These are phyloP conservation scores for Pseudoatta argentina DNA, from an alignment of 1,140 invertebrate genomes.

Conservation along the genomic window DNA sequence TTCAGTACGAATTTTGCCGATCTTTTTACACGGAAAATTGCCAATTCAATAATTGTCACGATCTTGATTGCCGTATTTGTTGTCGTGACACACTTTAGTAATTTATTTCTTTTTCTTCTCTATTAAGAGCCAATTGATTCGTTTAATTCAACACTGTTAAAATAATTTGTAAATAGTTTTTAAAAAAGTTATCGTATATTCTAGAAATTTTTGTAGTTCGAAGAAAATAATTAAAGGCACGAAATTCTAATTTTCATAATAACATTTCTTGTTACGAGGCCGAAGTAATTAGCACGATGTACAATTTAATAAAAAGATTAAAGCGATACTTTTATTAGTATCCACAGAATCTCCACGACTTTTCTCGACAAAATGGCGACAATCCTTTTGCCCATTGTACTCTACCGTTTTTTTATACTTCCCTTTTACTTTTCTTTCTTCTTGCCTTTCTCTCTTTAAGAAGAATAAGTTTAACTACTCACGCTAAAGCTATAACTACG, in stretches of 20 bases:
- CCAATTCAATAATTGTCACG: constrained; percentile 20
- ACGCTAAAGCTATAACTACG: constrained; percentile 99
- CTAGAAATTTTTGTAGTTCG: background rate
- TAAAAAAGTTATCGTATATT: background rate
- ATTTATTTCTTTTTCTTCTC: background rate
- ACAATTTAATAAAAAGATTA: constrained; percentile 30
- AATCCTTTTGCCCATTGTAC: constrained; percentile 19
- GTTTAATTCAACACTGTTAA: background rate
- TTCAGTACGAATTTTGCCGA: constrained; percentile 21
- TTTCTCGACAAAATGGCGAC: constrained; percentile 25
- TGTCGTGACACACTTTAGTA: background rate
- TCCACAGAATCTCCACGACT: background rate
- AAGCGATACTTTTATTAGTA: background rate
- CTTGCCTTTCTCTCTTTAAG: constrained; percentile 64
- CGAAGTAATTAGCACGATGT: constrained; percentile 22
- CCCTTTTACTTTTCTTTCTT: background rate
- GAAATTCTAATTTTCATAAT: constrained; percentile 16
- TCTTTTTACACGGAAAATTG: background rate
- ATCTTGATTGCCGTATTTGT: constrained; percentile 43
- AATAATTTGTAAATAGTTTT: constrained; percentile 7
- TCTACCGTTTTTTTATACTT: constrained; percentile 22
- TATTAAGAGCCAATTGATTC: background rate
- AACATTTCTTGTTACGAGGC: background rate
- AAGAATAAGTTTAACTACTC: constrained; percentile 89
- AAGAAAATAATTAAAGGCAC: background rate